Base-by-base conservation (phyloP, 2,797 vertebrate genomes). In the Carapus acus region DNA sequence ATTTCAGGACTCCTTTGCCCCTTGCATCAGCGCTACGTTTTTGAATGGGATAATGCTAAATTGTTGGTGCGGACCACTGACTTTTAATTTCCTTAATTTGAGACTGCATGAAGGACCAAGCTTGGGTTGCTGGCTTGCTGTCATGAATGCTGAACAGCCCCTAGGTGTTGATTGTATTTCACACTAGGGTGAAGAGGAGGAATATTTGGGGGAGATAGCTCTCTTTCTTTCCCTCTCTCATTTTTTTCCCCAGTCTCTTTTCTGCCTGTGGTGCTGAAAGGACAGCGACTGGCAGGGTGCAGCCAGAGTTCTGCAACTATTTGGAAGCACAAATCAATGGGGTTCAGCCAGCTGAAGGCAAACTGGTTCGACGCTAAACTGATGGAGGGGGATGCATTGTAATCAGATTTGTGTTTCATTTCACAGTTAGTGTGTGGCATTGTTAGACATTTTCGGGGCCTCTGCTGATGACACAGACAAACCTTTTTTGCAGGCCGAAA, bases 61-160 rank as follows among this genome's bases (percentile, higher is more conserved):
- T 65, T 77, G 67, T 56, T 76, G 76, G 79, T 83, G 81, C 76
- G 66, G 67, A 83, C 58, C 46, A 33, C 48, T 80, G 76, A 66
- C 68, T 85, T 85, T 80, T 86, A 78, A 82, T 83, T 85, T 83
- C 69, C 72, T 80, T 82, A 83, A 83, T 83, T 84, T 79, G 74
- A 68, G 66, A 65, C 55, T 47, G 63, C 55, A 60, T 20, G 13
- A 37, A 68, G 45, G 69, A 57, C 43, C 6, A 31, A 29, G 67
- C 62, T 44, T 33, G 56, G 42, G 62, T 37, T 55, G 46, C 52
- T 62, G 53, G 48, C 39, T 65, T 53, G 53, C 60, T 59, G 71
- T 63, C 67, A 65, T 64, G 67, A 37, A 48, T 48, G 46, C 34
- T n/a, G 23, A 77, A 58, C 60, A 48, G 52, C 60, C 72, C 62